A percentile compares a stretch with the other conserved stretches of the same genome.
Evolutionary conservation across 2,113 vertebrate genomes (phyloP).

Genomic region (Dasyornis broadbenti): DNA sequence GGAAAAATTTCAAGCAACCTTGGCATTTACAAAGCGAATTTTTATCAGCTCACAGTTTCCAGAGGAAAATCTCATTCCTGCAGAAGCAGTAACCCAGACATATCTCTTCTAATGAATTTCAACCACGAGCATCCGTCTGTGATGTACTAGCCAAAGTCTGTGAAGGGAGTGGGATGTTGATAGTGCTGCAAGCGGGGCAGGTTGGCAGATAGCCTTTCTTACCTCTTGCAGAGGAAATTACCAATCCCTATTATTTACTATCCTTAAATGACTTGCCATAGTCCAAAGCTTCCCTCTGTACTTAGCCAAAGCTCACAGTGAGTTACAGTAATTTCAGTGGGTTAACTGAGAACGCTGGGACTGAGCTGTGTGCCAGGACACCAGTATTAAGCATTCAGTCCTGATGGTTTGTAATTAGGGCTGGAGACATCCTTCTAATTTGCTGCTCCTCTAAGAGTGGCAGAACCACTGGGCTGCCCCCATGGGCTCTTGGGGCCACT

Average conservation of each 20-base stretch:
- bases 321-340: not conserved
- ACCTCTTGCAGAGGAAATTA: not conserved
- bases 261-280: not conserved
- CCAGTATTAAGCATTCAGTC: not conserved
- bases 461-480: not conserved
- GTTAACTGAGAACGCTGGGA: accelerated
- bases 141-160: not conserved
- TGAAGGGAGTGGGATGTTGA: not conserved
- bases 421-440: not conserved
- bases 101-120: slow-evolving; percentile 7
- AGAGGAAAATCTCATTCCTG: slow-evolving; percentile 12
- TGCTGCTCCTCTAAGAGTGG: not conserved
- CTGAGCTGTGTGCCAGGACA: not conserved
- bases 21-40: slow-evolving; percentile 14
- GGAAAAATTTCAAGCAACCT: not conserved
- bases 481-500: not conserved
- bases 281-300: not conserved
- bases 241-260: not conserved
- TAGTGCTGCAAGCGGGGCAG: not conserved
- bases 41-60: slow-evolving; percentile 23
- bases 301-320: not conserved
- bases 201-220: not conserved
- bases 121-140: not conserved
- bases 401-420: not conserved
- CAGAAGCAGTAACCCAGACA: not conserved